These are phyloP conservation scores for Lamprotornis superbus DNA, from an alignment of 2,113 vertebrate species.

Conservation along the genomic window DNA sequence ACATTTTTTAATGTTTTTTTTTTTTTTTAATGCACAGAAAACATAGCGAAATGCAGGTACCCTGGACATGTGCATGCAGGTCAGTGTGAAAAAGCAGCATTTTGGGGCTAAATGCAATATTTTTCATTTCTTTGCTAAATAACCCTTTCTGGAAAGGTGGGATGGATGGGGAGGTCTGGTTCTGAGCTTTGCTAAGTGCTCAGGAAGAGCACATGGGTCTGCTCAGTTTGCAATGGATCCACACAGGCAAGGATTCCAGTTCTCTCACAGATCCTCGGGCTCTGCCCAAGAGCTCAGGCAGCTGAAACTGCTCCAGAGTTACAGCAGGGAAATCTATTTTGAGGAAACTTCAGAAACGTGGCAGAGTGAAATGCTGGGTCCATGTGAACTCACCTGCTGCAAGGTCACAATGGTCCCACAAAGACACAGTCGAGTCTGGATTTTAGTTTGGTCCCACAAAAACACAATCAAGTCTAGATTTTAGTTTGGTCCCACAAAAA, in stretches of 20 bases:
- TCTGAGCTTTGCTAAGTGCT: neutral
- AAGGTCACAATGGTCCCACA: fast-evolving
- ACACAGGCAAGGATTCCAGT: neutral
- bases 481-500: neutral
- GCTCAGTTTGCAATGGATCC: neutral
- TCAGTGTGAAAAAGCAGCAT: neutral
- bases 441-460: no score
- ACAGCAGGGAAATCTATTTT: neutral
- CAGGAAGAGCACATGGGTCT: neutral
- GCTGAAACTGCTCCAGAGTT: neutral
- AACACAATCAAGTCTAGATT: neutral
- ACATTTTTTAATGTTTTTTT: neutral
- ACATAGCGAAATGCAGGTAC: neutral
- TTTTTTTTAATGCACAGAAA: neutral
- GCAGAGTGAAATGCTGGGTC: neutral
- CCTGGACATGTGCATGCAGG: neutral
- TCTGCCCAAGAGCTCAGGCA: neutral
- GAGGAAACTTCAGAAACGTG: neutral
- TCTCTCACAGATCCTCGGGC: fast-evolving
- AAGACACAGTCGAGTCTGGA: neutral
- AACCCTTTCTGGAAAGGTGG: neutral
- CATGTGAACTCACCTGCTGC: neutral
- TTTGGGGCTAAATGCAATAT: neutral
- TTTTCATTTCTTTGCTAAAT: neutral
- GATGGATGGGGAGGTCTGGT: neutral